Conservation (phyloP, 2,888 invertebrate species). For the Eutolmus rufibarbis region DNA sequence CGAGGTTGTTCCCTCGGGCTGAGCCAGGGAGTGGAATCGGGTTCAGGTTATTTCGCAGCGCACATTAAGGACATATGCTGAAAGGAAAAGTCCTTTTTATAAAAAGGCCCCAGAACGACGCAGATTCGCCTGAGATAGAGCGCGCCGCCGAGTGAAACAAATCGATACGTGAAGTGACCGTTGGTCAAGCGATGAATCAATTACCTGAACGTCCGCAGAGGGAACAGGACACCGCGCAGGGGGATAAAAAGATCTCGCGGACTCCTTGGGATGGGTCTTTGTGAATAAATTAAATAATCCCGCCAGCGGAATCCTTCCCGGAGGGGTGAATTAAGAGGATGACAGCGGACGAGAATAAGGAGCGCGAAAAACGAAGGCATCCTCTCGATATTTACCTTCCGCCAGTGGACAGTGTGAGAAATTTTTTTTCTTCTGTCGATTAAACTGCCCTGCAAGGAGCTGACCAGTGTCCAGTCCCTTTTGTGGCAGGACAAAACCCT, state of each 20-base stretch:
- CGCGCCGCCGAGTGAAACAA: conserved; percentile 8
- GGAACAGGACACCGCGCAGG: conserved; percentile 11
- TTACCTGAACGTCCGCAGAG: conserved; percentile 45
- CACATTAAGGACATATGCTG: conserved; percentile 31
- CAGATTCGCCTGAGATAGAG: not conserved
- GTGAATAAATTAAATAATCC: conserved; percentile 38
- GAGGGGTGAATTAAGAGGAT: conserved; percentile 7
- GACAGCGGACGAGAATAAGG: not conserved
- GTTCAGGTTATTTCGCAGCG: not conserved
- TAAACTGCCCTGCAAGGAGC: not conserved
- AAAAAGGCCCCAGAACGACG: not conserved
- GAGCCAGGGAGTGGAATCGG: not conserved
- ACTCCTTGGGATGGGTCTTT: not conserved
- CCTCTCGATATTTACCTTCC: conserved; percentile 46
- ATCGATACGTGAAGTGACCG: conserved; percentile 49
- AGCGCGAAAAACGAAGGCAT: conserved; percentile 29
- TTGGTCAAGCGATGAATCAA: conserved; percentile 53
- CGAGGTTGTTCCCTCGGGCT: not conserved
- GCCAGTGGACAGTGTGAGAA: conserved; percentile 42
- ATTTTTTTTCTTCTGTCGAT: conserved; percentile 19
- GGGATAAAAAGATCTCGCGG: conserved; percentile 24
- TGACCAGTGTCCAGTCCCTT: conserved; percentile 19
- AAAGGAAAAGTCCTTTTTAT: conserved; percentile 36
- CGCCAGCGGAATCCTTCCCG: not conserved
- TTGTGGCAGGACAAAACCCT: not conserved